These are phyloP conservation scores for Eristalinus sepulchralis DNA, from an alignment of 2,888 invertebrate genomes.

Conservation along the genomic window DNA sequence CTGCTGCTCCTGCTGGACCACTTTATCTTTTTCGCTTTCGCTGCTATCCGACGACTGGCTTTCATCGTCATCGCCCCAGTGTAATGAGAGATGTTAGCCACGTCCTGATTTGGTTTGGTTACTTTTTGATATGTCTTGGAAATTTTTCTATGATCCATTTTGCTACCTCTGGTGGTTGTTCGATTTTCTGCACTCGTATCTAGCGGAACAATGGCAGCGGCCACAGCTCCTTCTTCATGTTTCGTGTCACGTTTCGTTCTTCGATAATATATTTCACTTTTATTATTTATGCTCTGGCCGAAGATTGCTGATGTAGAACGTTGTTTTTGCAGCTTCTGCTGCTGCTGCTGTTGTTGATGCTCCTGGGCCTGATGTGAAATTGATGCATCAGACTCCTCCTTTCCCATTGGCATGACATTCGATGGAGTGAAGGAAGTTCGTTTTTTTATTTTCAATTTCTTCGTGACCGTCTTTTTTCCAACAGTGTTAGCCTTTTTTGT, in stretches of 20 bases:
- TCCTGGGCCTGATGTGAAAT: slow-evolving; percentile 63
- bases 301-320: slow-evolving; percentile 68
- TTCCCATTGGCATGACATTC: slow-evolving; percentile 75
- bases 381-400: slow-evolving; percentile 60
- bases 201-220: slow-evolving; percentile 49
- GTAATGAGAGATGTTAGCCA: slow-evolving; percentile 80
- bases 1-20: slow-evolving; percentile 35
- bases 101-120: slow-evolving; percentile 71
- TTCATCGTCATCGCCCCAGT: slow-evolving; percentile 67
- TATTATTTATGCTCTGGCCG: slow-evolving; percentile 70
- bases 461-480: slow-evolving; percentile 59
- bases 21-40: slow-evolving; percentile 38
- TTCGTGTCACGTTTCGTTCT: slow-evolving; percentile 71
- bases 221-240: slow-evolving; percentile 54
- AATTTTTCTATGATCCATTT: slow-evolving; percentile 67
- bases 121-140: slow-evolving; percentile 68
- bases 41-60: slow-evolving; percentile 34
- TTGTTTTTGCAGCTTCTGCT: slow-evolving; percentile 72
- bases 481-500: slow-evolving; percentile 48
- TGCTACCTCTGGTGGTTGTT: slow-evolving; percentile 22
- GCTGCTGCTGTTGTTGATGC: slow-evolving; percentile 61
- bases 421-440: slow-evolving; percentile 80
- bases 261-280: slow-evolving; percentile 70
- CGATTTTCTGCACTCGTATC: slow-evolving; percentile 8
- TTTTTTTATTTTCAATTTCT: slow-evolving; percentile 74